These are phyloP conservation scores for Drosophila subobscura DNA, from an alignment of 1,140 invertebrate genomes.

Conservation along the genomic window DNA sequence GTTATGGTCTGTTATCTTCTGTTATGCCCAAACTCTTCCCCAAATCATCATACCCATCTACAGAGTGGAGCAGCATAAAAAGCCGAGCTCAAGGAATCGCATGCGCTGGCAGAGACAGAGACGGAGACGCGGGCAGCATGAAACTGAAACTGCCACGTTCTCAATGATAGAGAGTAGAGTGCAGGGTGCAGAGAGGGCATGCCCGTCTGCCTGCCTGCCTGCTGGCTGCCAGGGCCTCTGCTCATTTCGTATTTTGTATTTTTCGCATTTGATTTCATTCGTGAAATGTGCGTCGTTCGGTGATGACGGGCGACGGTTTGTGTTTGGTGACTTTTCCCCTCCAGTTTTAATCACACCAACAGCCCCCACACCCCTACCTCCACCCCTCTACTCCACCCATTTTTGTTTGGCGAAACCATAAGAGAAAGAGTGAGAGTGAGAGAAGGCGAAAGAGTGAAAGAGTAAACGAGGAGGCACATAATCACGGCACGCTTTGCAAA, in stretches of 20 bases:
- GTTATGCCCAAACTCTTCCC: too few relatives aligned
- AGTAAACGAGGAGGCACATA: slow-evolving; percentile 7
- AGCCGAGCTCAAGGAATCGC: slow-evolving; percentile 29
- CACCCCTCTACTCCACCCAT: not conserved
- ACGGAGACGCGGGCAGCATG: slow-evolving; percentile 12
- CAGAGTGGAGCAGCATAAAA: slow-evolving; percentile 18
- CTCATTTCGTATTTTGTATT: slow-evolving; percentile 53
- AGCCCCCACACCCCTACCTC: not conserved
- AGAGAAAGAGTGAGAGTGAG: not conserved
- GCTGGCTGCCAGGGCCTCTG: slow-evolving; percentile 35
- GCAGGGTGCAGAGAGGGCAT: slow-evolving; percentile 1
- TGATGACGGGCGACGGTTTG: slow-evolving; percentile 49
- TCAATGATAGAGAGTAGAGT: not conserved
- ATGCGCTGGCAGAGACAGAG: slow-evolving; percentile 29
- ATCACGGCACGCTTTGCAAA: slow-evolving; percentile 55
- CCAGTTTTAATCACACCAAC: too few relatives aligned
- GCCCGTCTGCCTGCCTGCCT: slow-evolving; percentile 1
- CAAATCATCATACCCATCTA: too few relatives aligned
- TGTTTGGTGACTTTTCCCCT: slow-evolving; percentile 21
- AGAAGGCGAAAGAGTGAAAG: not conserved
- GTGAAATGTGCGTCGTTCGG: slow-evolving; percentile 77
- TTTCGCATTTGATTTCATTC: slow-evolving; percentile 75
- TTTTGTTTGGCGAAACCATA: not conserved
- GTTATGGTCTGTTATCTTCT: too few relatives aligned
- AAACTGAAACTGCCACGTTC: slow-evolving; percentile 42